Evolutionary conservation across 1,140 invertebrate species (phyloP).

Genomic region (Drosophila ficusphila): DNA sequence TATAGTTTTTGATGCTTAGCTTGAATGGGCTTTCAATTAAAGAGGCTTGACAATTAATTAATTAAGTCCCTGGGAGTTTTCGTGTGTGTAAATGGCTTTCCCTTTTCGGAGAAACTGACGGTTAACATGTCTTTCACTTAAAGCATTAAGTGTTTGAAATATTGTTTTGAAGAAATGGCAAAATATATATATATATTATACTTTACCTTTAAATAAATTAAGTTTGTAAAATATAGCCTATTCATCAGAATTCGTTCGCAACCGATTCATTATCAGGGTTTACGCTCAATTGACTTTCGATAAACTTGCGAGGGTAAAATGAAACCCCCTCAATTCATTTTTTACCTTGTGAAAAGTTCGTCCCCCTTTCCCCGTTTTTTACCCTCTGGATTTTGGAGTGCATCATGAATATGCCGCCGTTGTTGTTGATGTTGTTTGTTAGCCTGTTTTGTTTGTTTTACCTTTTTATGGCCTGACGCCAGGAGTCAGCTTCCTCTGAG

Average conservation of each 20-base stretch:
- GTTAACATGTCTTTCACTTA: neutral
- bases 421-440: slow-evolving; percentile 20
- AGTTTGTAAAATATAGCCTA: slow-evolving; percentile 3
- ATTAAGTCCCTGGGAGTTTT: slow-evolving; percentile 12
- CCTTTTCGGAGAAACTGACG: neutral
- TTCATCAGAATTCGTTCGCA: slow-evolving; percentile 8
- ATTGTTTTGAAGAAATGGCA: neutral
- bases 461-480: slow-evolving; percentile 32
- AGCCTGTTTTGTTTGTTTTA: slow-evolving; percentile 34
- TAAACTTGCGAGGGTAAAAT: slow-evolving; percentile 8
- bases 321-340: neutral
- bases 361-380: neutral
- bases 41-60: slow-evolving; percentile 39
- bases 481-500: slow-evolving; percentile 22
- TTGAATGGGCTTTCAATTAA: slow-evolving; percentile 39
- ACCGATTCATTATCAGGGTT: slow-evolving; percentile 18
- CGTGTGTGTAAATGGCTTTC: slow-evolving; percentile 15
- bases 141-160: neutral
- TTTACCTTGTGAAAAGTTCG: neutral
- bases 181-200: too few relatives aligned
- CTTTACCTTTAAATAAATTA: too few relatives aligned
- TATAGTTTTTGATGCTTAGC: slow-evolving; percentile 33
- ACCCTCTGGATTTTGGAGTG: neutral
- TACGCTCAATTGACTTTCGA: slow-evolving; percentile 31
- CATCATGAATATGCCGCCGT: slow-evolving; percentile 6